Percentiles rank a stretch among this genome's conserved stretches.
These are phyloP conservation scores for Drosophila subpulchrella DNA, from an alignment of 1,140 invertebrate genomes.

Conservation along the genomic window DNA sequence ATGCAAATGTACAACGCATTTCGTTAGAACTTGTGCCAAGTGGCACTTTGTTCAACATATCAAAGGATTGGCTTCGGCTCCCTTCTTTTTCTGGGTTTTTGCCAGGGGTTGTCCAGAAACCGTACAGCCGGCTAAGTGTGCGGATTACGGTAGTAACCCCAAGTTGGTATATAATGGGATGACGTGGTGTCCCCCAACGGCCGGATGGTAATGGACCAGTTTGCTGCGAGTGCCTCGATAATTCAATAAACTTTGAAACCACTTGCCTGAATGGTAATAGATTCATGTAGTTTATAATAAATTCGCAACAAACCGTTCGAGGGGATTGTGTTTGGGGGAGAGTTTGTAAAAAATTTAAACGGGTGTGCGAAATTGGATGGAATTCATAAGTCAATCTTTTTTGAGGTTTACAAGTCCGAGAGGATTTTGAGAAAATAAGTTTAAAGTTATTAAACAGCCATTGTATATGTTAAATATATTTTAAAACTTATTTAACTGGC, in stretches of 20 bases:
- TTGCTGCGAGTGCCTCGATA: slow-evolving; percentile 22
- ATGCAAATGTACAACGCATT: slow-evolving; percentile 72
- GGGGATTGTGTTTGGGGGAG: background rate
- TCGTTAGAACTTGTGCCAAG: slow-evolving; percentile 72
- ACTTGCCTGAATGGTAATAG: slow-evolving; percentile 25
- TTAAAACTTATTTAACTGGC: no score
- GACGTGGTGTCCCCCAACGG: slow-evolving; percentile 9
- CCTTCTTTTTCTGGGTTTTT: slow-evolving; percentile 7
- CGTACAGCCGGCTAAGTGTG: slow-evolving; percentile 26
- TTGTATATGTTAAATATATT: no score
- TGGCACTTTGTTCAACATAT: slow-evolving; percentile 78
- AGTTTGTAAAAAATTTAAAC: background rate
- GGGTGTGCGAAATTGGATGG: background rate
- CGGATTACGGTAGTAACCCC: slow-evolving; percentile 39
- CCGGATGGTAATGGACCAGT: slow-evolving; percentile 25
- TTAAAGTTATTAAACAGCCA: no score
- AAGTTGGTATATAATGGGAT: slow-evolving; percentile 36
- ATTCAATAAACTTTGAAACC: slow-evolving; percentile 39
- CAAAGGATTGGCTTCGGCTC: slow-evolving; percentile 66
- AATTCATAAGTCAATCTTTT: background rate
- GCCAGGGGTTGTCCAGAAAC: slow-evolving; percentile 32
- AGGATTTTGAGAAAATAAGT: background rate
- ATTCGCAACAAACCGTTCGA: slow-evolving; percentile 14
- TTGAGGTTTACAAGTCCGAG: background rate
- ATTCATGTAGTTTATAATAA: slow-evolving; percentile 27